These are phyloP conservation scores for Pavo muticus DNA, from an alignment of 2,113 vertebrate species.

Conservation along the genomic window DNA sequence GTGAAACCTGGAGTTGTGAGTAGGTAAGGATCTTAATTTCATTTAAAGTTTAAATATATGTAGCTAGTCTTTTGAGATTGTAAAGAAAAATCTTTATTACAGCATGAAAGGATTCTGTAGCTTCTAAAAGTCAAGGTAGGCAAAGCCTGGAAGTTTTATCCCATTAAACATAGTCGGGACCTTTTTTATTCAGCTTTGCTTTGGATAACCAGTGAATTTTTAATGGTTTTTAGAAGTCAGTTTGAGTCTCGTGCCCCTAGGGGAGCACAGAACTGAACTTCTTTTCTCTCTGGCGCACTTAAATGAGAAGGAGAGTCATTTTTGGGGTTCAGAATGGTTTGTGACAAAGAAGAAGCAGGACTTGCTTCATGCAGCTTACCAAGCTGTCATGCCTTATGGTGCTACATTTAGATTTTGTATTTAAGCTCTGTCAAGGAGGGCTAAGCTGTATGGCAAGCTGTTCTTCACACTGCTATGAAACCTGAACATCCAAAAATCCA, in stretches of 20 bases:
- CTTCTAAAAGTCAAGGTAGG: not conserved
- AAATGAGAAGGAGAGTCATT: not conserved
- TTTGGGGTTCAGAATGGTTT: not conserved
- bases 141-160: not conserved
- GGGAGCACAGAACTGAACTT: not conserved
- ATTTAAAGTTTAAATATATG: not conserved
- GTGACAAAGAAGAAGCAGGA: not conserved
- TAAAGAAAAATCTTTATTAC: not conserved
- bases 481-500: not conserved
- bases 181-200: not conserved
- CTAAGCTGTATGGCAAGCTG: not conserved
- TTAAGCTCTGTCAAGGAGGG: not conserved
- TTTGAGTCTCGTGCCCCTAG: not conserved
- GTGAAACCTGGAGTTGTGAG: not conserved
- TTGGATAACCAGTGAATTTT: not conserved
- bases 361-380: accelerated
- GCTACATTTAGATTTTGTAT: not conserved
- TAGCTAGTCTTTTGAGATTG: not conserved
- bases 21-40: not conserved
- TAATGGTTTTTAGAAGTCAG: not conserved
- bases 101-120: not conserved
- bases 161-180: not conserved
- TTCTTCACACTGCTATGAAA: not conserved
- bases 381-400: accelerated
- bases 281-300: not conserved